Conservation (phyloP, 2,113 vertebrate species). For the Cephalopterus ornatus region DNA sequence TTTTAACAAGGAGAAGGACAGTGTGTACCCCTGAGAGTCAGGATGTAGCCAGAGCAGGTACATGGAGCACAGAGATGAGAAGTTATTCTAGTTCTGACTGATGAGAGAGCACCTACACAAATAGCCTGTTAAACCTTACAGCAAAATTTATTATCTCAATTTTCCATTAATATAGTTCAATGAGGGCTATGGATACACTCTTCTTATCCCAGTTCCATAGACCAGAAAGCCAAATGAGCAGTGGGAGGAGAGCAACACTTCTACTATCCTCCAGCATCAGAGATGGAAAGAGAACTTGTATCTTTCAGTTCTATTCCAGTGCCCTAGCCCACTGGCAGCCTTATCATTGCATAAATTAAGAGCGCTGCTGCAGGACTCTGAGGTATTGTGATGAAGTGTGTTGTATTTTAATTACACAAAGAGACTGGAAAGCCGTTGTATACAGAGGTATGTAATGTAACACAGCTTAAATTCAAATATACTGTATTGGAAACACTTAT, state of each 20-base stretch:
- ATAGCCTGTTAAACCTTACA: neutral
- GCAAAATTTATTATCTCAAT: neutral
- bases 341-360: neutral
- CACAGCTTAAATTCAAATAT: neutral
- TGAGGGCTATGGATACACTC: neutral
- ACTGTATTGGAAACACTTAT: neutral
- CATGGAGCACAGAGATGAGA: neutral
- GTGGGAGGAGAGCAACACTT: neutral
- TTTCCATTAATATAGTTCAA: neutral
- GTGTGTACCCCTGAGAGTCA: neutral
- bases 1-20: neutral
- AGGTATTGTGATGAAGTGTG: neutral
- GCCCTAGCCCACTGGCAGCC: neutral
- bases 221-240: neutral
- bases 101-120: neutral
- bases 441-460: neutral
- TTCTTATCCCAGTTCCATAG: neutral
- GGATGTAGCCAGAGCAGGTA: neutral
- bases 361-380: neutral
- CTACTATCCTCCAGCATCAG: neutral
- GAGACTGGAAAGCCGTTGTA: neutral
- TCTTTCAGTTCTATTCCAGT: neutral
- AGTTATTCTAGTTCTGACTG: neutral
- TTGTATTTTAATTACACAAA: neutral
- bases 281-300: neutral